A percentile compares a stretch with the other conserved stretches of the same genome.
Conservation (phyloP, 1,140 invertebrate genomes). For the Cepaea nemoralis region DNA sequence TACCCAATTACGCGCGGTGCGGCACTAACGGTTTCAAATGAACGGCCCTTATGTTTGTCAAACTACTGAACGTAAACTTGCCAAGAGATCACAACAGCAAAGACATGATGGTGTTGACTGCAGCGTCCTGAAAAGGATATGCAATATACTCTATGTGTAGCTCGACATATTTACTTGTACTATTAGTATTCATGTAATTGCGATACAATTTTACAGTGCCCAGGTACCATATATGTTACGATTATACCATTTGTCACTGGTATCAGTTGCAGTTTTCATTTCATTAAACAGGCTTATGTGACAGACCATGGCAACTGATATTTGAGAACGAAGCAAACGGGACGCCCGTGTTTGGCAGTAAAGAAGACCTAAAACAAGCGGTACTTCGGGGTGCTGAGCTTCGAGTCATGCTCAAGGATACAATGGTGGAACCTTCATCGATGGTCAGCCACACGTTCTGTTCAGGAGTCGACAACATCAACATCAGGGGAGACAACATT, state of each 20-base stretch:
- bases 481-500: slow-evolving; percentile 46
- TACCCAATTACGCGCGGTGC: too few relatives aligned
- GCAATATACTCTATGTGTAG: too few relatives aligned
- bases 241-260: neutral
- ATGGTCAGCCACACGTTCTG: slow-evolving; percentile 39
- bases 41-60: too few relatives aligned
- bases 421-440: slow-evolving; percentile 70
- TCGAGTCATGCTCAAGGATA: slow-evolving; percentile 77
- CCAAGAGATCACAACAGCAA: too few relatives aligned
- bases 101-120: too few relatives aligned
- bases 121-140: too few relatives aligned
- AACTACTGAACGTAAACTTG: too few relatives aligned
- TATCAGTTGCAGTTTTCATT: neutral
- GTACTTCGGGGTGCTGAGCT: slow-evolving; percentile 41
- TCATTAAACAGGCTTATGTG: slow-evolving; percentile 9
- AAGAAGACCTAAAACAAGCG: slow-evolving; percentile 34
- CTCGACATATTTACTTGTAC: too few relatives aligned
- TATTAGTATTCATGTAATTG: too few relatives aligned
- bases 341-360: slow-evolving; percentile 23
- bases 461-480: slow-evolving; percentile 43
- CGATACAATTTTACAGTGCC: too few relatives aligned
- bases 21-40: too few relatives aligned
- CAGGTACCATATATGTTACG: too few relatives aligned
- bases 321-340: slow-evolving; percentile 41
- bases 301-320: slow-evolving; percentile 33